phyloP scores from a whole-genome alignment of 2,797 vertebrate species.

The Tragelaphus oryx region DNA sequence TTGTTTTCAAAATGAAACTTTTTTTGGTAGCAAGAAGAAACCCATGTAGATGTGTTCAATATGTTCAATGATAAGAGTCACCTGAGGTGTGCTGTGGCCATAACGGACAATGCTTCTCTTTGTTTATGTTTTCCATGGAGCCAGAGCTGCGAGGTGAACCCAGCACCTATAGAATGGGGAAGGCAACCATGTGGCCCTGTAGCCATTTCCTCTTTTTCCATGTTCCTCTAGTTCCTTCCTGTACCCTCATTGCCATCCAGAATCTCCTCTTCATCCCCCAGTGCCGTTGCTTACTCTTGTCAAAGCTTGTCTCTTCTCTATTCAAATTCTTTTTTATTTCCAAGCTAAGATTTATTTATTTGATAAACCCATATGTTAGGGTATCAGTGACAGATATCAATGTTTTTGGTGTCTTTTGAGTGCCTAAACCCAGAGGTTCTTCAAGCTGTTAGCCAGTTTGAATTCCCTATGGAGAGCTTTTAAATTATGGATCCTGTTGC shows the following conservation, averaged over 20 bases:
- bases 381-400: neutral
- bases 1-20: constrained; percentile 10
- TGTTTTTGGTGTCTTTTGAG: neutral
- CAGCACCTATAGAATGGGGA: neutral
- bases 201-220: neutral
- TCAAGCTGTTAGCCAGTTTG: neutral
- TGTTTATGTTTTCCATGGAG: neutral
- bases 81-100: neutral
- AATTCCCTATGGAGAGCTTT: neutral
- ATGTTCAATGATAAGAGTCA: neutral
- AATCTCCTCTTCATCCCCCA: neutral
- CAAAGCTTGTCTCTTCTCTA: neutral
- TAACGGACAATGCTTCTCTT: neutral
- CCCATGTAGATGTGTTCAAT: neutral
- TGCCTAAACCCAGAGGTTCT: neutral
- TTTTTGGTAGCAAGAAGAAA: neutral
- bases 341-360: neutral
- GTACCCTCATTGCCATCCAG: neutral
- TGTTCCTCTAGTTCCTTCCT: neutral
- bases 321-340: neutral
- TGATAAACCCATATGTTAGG: neutral
- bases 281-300: fast-evolving
- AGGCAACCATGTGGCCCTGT: fast-evolving
- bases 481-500: neutral
- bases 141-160: neutral